A percentile compares a stretch with the other conserved stretches of the same genome.
Conservation (phyloP, 1,140 invertebrate genomes). For the Nasonia giraulti region DNA sequence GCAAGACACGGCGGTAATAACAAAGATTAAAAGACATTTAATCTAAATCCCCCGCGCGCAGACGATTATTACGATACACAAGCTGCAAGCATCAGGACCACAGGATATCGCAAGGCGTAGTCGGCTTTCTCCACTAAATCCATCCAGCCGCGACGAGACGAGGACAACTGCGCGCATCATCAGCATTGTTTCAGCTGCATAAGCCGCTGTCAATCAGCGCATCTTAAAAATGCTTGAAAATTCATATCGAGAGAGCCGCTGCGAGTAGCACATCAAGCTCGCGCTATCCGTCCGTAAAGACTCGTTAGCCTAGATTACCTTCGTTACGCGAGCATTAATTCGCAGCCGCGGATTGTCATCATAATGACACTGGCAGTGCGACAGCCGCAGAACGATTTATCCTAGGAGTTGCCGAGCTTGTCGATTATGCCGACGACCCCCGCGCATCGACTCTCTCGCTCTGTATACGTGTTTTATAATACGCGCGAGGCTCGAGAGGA, state of each 20-base stretch:
- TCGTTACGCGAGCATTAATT: conserved; percentile 59
- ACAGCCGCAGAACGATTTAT: neutral
- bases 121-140: neutral
- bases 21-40: too few species aligned
- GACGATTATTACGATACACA: too few species aligned
- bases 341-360: conserved; percentile 32
- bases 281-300: conserved; percentile 45
- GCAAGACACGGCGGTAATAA: too few species aligned
- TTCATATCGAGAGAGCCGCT: conserved; percentile 1
- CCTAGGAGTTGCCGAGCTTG: neutral
- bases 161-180: too few species aligned
- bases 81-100: too few species aligned
- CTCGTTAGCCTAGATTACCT: conserved; percentile 60
- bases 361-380: conserved; percentile 16
- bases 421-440: conserved; percentile 15
- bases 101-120: too few species aligned
- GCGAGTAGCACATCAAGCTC: neutral
- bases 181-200: neutral
- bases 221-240: conserved; percentile 19
- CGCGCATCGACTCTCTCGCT: neutral
- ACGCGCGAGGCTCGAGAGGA: neutral
- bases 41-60: neutral
- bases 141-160: neutral
- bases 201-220: neutral
- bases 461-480: neutral